phyloP scores from a whole-genome alignment of 2,113 vertebrate genomes.

The Oxyura jamaicensis region DNA sequence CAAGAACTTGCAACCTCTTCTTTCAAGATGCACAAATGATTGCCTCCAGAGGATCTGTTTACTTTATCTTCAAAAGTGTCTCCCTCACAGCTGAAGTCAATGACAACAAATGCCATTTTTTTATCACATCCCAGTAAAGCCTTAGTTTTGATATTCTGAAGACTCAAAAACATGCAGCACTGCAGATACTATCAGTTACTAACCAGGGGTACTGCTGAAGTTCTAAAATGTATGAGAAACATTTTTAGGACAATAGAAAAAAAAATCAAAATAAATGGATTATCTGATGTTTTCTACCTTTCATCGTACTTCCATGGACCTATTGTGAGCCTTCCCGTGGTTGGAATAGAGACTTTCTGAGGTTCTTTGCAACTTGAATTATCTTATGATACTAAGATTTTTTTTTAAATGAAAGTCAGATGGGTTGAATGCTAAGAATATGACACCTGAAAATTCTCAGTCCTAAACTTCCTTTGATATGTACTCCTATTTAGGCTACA shows the following conservation, averaged over 20 bases:
- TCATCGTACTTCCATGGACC: neutral
- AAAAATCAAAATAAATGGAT: neutral
- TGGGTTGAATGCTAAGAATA: neutral
- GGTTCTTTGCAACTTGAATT: neutral
- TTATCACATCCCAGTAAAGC: neutral
- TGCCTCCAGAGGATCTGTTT: neutral
- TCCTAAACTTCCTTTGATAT: neutral
- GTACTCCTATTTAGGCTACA: neutral
- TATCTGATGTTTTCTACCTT: neutral
- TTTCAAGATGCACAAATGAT: neutral
- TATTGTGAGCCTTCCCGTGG: neutral
- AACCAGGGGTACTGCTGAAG: neutral
- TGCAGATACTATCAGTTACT: neutral
- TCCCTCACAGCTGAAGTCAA: neutral
- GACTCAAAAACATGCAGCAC: neutral
- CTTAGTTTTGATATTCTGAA: neutral
- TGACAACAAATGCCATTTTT: neutral
- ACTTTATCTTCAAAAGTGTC: neutral
- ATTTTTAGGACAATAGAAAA: neutral
- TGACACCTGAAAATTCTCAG: neutral
- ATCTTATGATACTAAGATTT: neutral
- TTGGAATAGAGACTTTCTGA: neutral
- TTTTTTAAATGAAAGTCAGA: neutral
- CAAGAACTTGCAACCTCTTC: neutral
- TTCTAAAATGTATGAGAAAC: neutral